Evolutionary conservation across 2,113 vertebrate species (phyloP).

Genomic region (Prietella phreatophila): DNA sequence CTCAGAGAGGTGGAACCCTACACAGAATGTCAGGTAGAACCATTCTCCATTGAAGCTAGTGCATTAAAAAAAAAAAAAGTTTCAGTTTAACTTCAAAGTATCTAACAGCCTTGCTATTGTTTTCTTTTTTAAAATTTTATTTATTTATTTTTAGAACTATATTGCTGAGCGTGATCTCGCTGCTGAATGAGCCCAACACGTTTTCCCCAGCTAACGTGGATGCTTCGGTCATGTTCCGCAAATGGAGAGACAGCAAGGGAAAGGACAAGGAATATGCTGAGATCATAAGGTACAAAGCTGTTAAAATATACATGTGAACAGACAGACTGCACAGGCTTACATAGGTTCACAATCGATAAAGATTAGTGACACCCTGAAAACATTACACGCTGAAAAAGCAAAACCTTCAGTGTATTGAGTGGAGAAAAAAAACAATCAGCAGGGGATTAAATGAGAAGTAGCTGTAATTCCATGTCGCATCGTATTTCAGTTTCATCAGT

Average conservation of each 20-base stretch:
- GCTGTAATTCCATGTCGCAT: neutral
- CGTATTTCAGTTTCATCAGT: neutral
- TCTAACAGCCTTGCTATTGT: neutral
- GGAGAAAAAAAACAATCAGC: neutral
- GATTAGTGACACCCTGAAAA: neutral
- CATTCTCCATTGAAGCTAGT: neutral
- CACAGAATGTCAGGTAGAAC: constrained; percentile 94
- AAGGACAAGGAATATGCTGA: constrained; percentile 98
- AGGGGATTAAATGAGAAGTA: neutral
- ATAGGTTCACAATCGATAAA: neutral
- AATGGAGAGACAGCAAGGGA: constrained; percentile 99
- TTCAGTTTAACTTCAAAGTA: neutral
- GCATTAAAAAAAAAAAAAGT: neutral
- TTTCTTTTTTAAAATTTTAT: neutral
- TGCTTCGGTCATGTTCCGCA: constrained; percentile 97
- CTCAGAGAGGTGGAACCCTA: constrained; percentile 98
- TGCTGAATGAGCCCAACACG: constrained; percentile 98
- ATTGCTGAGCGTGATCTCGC: constrained; percentile 94
- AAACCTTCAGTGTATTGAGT: neutral
- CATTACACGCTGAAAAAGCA: neutral
- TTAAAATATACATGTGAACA: neutral
- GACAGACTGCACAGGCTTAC: neutral
- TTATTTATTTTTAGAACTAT: constrained; percentile 76
- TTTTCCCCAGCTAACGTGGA: constrained; percentile 98
- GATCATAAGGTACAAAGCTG: constrained; percentile 84